phyloP scores from a whole-genome alignment of 2,113 vertebrate genomes.

The Equus quagga region DNA sequence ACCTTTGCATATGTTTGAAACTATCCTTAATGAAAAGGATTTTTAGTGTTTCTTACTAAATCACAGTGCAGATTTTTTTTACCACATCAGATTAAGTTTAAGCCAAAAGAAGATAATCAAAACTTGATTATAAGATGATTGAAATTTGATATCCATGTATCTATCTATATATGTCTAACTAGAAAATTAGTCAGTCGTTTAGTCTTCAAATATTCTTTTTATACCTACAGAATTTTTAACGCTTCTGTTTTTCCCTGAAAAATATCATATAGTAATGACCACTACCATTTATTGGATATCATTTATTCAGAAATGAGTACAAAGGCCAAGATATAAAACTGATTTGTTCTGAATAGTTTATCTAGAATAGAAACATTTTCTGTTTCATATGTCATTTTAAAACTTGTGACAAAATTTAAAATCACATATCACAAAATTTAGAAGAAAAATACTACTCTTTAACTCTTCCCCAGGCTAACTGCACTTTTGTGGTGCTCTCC shows the following conservation, averaged over 20 bases:
- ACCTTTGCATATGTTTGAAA: background rate
- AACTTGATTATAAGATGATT: background rate
- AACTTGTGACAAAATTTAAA: constrained; percentile 37
- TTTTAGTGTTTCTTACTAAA: background rate
- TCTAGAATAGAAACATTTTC: background rate
- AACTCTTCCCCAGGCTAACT: background rate
- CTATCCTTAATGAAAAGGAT: background rate
- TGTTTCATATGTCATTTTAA: background rate
- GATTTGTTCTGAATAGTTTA: background rate
- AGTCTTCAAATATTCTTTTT: background rate
- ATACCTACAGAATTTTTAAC: background rate
- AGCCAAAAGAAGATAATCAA: background rate
- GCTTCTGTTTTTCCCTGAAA: background rate
- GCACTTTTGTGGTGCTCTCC: background rate
- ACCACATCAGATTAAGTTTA: background rate
- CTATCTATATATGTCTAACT: background rate
- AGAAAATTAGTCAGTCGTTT: constrained; percentile 17
- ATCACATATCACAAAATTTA: constrained; percentile 10
- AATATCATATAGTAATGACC: background rate
- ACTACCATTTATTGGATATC: background rate
- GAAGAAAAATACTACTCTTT: background rate
- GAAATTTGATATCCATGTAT: background rate
- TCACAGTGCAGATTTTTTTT: background rate
- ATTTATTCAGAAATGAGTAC: constrained; percentile 13
- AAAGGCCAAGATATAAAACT: background rate